Evolutionary conservation across 2,888 invertebrate species (phyloP).

Genomic region (Mesorhabditis spiculigera): DNA sequence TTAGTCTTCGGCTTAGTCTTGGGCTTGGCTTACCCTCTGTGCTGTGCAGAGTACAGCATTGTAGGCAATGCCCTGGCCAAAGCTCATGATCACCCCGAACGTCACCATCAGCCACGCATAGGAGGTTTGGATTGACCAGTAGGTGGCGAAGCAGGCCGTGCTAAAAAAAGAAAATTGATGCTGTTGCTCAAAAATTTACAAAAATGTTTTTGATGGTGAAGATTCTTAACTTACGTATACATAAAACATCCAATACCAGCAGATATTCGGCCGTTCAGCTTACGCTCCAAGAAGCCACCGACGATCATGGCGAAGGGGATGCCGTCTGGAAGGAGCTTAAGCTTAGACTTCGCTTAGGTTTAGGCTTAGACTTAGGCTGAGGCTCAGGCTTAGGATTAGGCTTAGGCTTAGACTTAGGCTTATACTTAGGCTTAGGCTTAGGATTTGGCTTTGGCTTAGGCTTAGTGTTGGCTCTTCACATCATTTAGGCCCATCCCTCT

Average conservation of each 20-base stretch:
- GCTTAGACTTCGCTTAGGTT: too few species aligned
- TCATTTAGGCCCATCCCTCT: neutral
- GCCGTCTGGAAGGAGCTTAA: conserved; percentile 34
- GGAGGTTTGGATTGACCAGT: conserved; percentile 46
- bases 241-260: conserved; percentile 39
- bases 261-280: conserved; percentile 44
- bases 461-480: too few species aligned
- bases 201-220: conserved; percentile 5
- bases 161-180: neutral
- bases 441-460: too few species aligned
- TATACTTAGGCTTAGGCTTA: too few species aligned
- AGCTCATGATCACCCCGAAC: conserved; percentile 41
- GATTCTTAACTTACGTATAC: conserved; percentile 40
- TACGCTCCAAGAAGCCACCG: conserved; percentile 46
- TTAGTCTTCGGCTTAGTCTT: too few species aligned
- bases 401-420: too few species aligned
- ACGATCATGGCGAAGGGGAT: conserved; percentile 53
- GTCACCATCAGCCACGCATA: conserved; percentile 42
- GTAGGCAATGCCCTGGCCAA: conserved; percentile 52
- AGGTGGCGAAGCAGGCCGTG: conserved; percentile 30
- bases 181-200: neutral
- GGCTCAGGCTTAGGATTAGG: too few species aligned
- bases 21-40: conserved; percentile 36
- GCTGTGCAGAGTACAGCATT: conserved; percentile 51
- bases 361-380: too few species aligned